A percentile compares a stretch with the other conserved stretches of the same genome.
These are phyloP conservation scores for Rhinoptilus africanus DNA, from an alignment of 2,113 vertebrate species.

Conservation along the genomic window DNA sequence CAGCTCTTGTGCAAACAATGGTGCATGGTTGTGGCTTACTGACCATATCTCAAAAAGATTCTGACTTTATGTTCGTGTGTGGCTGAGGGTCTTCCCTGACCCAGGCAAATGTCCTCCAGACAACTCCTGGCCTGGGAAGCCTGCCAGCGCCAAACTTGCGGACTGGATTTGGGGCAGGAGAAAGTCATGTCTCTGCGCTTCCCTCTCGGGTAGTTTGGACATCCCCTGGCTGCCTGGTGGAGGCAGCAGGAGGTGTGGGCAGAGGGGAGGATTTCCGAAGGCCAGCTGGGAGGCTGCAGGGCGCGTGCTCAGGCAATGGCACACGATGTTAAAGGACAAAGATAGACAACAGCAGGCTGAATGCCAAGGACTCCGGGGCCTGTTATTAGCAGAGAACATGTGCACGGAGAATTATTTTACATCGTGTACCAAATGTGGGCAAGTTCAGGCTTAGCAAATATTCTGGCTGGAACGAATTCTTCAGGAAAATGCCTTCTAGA, in stretches of 20 bases:
- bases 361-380: slow-evolving; percentile 4
- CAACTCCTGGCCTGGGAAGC: neutral
- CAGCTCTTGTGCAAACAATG: neutral
- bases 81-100: neutral
- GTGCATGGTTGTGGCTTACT: fast-evolving
- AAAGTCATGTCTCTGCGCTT: neutral
- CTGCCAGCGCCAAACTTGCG: neutral
- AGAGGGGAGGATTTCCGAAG: neutral
- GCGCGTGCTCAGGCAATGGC: neutral
- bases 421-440: slow-evolving; percentile 63
- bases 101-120: neutral
- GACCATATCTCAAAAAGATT: neutral
- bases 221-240: fast-evolving
- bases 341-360: slow-evolving; percentile 14
- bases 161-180: neutral
- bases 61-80: neutral
- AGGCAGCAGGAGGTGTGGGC: neutral
- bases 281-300: neutral
- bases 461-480: slow-evolving; percentile 33
- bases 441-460: slow-evolving; percentile 50
- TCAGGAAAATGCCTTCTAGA: slow-evolving; percentile 66
- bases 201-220: neutral
- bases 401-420: slow-evolving; percentile 33
- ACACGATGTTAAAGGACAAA: slow-evolving; percentile 2
- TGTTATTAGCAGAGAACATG: neutral